Base-by-base conservation (phyloP, 2,797 vertebrate genomes). In the Leptatherina wallacei region DNA sequence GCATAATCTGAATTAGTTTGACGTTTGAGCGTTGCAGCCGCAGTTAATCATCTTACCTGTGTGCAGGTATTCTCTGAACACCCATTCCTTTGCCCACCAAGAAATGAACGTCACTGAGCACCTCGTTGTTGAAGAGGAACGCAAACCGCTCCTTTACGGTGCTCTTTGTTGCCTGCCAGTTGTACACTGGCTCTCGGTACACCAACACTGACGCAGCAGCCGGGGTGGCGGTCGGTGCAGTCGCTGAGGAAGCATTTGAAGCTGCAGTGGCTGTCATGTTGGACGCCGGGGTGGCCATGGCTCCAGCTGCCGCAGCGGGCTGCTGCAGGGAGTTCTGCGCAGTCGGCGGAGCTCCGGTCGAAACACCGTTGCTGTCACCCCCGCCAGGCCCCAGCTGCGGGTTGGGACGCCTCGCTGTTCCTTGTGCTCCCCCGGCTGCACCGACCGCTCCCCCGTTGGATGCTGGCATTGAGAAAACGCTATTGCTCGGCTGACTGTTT, bases 31-130 rank as follows among this genome's bases (percentile, higher is more conserved):
- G n/a, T 3, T 3, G 0, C 0, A 6, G 14, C 7, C 1, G n/a
- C 20, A 0, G 24, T 3, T 47, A 7, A 18, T 22, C 18, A 6
- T 54, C 69, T 81, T 74, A 97, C 97, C 97, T 97, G 95, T 98
- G 97, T 66, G 97, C 97, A 40, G 97, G 97, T 94, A 97, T 96
- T 91, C 97, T 95, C 92, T 97, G 97, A 22, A 97, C 95, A 47
- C 97, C 96, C 92, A 97, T 96, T 52, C 97, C 97, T 90, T 98
- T 98, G 59, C 97, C 97, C 85, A 98, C 97, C 82, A 98, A 88
- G 92, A 99, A 99, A 93, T 98, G 97, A 82, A 99, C 97, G 93
- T 99, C 97, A 87, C 97, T 98, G 40, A 99, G 96, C 80, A 98
- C 97, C 89, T 99, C 97, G 94, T 97, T 99, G 93, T 98, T 98